Percentiles rank a stretch among this genome's conserved stretches.
phyloP scores from a whole-genome alignment of 2,113 vertebrate genomes.

The Falcunculus frontatus region DNA sequence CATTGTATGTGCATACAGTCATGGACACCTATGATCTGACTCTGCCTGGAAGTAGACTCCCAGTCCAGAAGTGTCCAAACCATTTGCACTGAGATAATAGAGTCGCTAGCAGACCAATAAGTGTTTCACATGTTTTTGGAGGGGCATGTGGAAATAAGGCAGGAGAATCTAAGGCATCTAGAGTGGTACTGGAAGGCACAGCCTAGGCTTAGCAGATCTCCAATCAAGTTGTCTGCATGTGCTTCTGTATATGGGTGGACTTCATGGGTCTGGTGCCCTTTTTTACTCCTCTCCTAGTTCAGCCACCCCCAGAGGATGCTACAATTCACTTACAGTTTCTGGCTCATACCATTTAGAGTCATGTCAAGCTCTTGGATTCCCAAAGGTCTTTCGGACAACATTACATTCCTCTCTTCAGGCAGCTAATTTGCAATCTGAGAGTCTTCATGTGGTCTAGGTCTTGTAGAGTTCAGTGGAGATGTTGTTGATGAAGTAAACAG shows the following conservation, averaged over 20 bases:
- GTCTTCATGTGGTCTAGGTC: not conserved
- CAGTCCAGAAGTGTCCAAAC: not conserved
- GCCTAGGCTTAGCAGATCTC: not conserved
- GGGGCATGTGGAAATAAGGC: not conserved
- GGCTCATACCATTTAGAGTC: not conserved
- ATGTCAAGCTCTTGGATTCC: not conserved
- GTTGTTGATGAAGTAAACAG: not conserved
- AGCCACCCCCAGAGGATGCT: not conserved
- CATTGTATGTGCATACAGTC: too few species aligned
- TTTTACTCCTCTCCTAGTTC: not conserved
- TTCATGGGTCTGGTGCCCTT: not conserved
- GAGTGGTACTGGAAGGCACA: not conserved
- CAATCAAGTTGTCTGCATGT: not conserved
- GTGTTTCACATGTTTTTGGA: not conserved
- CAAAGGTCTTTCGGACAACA: not conserved
- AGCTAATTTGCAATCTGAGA: not conserved
- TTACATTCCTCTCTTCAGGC: not conserved
- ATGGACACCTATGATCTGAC: not conserved
- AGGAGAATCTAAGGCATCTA: not conserved
- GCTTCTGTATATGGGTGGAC: not conserved
- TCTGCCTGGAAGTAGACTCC: not conserved
- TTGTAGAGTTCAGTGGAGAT: not conserved
- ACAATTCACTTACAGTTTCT: not conserved
- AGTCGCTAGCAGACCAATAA: not conserved
- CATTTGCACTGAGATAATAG: not conserved